Evolutionary conservation across 2,113 vertebrate species (phyloP), one percentile per base, ranked within the genome.

Genomic region (Rutilus rutilus): DNA sequence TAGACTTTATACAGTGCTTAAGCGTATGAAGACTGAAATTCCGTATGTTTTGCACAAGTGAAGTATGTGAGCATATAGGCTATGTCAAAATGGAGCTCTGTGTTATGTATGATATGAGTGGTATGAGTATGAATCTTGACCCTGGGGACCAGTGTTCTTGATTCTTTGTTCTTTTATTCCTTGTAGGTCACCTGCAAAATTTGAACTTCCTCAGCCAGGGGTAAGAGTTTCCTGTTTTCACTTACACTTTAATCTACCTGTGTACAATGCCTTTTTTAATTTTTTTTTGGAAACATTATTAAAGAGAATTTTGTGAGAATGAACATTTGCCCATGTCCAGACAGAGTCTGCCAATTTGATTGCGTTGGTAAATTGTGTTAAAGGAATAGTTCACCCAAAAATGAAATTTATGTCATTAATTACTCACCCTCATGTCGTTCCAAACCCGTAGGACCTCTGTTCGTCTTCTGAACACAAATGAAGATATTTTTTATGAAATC

Each of bases 141-240:
- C 36, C 47, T 85, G 27, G n/a, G 14, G 19, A 36, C 17, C 19
- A 23, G 45, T 52, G 25, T 52, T 39, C 25, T 80, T 67, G n/a
- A 84, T 14, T 75, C 12, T 39, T 76, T 60, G 84, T 45, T 88
- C 11, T 85, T 87, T 93, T 30, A 87, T 86, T 90, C 87, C 54
- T 85, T 88, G 2, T 91, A 99, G 98, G 91, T 97, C 97, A 86
- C 96, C 97, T 47, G 92, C 88, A 71, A 97, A 98, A 92, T 92
- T 94, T 92, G 93, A 90, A 88, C 91, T 94, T 91, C 94, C 94
- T 78, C 88, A 92, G 12, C 86, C 93, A 84, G 93, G 96, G 96
- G 98, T 98, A 94, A 93, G 96, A 94, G 87, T 64, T 47, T 88
- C 65, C 86, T 88, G 17, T 87, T 76, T 50, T 2, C 33, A n/a